These are phyloP conservation scores for Nanorana parkeri DNA, from an alignment of 2,113 vertebrate species.

Conservation along the genomic window DNA sequence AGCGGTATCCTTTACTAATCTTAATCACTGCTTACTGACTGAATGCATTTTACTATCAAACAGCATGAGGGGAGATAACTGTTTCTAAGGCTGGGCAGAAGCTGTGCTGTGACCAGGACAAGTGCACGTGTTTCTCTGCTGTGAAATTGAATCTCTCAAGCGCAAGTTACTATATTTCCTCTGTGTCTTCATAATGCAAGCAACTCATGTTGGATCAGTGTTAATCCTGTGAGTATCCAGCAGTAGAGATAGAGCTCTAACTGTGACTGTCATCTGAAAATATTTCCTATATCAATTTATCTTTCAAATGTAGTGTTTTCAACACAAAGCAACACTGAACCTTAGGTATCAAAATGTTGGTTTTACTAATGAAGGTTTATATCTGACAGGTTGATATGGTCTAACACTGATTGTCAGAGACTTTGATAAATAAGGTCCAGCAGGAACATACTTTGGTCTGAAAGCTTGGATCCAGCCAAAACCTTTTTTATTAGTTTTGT, in stretches of 20 bases:
- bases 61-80: slow-evolving; percentile 66
- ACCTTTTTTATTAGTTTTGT: too few relatives aligned
- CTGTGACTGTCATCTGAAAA: slow-evolving; percentile 16
- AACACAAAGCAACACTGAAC: not conserved
- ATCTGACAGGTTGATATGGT: too few relatives aligned
- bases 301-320: not conserved
- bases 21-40: slow-evolving; percentile 75
- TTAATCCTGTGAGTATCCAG: slow-evolving; percentile 9
- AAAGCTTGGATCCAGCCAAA: too few relatives aligned
- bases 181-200: not conserved
- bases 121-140: slow-evolving; percentile 48
- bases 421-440: too few relatives aligned
- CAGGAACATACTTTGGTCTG: too few relatives aligned
- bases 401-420: too few relatives aligned
- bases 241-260: slow-evolving; percentile 2
- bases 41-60: slow-evolving; percentile 72
- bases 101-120: slow-evolving; percentile 58
- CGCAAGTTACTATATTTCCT: not conserved
- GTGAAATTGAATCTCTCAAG: slow-evolving; percentile 30
- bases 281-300: slow-evolving; percentile 12
- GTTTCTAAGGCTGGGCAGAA: slow-evolving; percentile 70
- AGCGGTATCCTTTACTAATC: slow-evolving; percentile 41
- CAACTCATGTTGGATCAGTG: slow-evolving; percentile 11
- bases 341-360: too few relatives aligned
- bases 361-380: too few relatives aligned